Conservation (phyloP, 2,113 vertebrate species). For the Capreolus pygargus region DNA sequence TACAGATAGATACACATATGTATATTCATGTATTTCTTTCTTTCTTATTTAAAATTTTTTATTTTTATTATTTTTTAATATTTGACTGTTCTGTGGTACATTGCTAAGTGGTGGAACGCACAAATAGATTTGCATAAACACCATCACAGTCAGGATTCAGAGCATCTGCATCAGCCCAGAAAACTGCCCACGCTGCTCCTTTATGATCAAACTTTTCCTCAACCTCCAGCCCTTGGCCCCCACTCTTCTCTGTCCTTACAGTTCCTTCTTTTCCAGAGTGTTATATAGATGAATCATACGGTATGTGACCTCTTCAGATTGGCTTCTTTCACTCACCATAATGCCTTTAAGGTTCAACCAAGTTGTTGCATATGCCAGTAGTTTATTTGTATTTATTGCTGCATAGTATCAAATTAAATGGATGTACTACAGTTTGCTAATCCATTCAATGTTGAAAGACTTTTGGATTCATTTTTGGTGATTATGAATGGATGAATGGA, state of each 20-base stretch:
- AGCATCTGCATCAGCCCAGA: not conserved
- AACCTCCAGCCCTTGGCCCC: not conserved
- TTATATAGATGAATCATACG: not conserved
- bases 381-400: not conserved
- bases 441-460: not conserved
- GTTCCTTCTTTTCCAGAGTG: not conserved
- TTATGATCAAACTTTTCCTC: not conserved
- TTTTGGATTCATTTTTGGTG: not conserved
- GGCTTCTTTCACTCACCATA: not conserved
- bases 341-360: not conserved
- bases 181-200: not conserved
- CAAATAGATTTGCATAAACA: not conserved
- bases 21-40: not conserved
- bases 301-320: not conserved
- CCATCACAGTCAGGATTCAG: not conserved
- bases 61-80: not conserved
- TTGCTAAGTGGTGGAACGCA: not conserved
- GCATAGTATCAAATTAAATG: not conserved
- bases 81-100: not conserved
- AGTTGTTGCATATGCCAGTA: not conserved
- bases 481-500: not conserved
- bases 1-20: not conserved
- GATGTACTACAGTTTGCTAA: not conserved
- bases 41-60: not conserved
- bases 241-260: not conserved